Percentiles rank a stretch among this genome's conserved stretches.
These are phyloP conservation scores for Phymorhynchus buccinoides DNA, from an alignment of 1,140 invertebrate genomes.

Conservation along the genomic window DNA sequence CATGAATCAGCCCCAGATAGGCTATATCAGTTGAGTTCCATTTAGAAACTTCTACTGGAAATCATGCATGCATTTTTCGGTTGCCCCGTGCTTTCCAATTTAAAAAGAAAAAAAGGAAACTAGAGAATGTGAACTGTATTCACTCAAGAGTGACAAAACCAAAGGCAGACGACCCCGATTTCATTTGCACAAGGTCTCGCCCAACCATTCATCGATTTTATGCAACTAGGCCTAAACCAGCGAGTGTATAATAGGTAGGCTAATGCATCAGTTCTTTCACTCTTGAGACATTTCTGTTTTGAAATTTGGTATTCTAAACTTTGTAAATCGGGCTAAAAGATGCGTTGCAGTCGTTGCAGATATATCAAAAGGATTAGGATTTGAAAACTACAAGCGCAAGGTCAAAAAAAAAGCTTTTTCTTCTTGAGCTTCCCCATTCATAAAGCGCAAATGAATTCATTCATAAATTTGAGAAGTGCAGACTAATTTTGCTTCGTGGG, in stretches of 20 bases:
- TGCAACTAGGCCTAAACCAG: not conserved
- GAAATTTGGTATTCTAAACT: not conserved
- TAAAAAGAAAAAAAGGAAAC: too few relatives aligned
- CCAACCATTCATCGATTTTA: constrained; percentile 3
- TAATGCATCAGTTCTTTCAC: not conserved
- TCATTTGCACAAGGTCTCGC: not conserved
- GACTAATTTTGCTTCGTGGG: not conserved
- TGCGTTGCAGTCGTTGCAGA: not conserved
- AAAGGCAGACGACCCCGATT: not conserved
- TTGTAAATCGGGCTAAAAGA: not conserved
- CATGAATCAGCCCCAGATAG: too few relatives aligned
- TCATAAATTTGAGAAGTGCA: not conserved
- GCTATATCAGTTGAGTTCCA: not conserved
- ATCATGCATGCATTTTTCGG: not conserved
- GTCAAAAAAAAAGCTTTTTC: not conserved
- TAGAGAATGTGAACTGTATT: not conserved
- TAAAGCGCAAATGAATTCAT: constrained; percentile 25
- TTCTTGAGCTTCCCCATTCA: not conserved
- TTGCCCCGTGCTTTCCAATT: not conserved
- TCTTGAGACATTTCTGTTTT: not conserved
- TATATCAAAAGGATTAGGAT: too few relatives aligned
- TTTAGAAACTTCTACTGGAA: not conserved
- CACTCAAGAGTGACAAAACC: not conserved
- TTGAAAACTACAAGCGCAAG: not conserved
- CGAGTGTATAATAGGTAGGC: too few relatives aligned